phyloP scores from a whole-genome alignment of 2,888 invertebrate species.

The Hyppa rectilinea region DNA sequence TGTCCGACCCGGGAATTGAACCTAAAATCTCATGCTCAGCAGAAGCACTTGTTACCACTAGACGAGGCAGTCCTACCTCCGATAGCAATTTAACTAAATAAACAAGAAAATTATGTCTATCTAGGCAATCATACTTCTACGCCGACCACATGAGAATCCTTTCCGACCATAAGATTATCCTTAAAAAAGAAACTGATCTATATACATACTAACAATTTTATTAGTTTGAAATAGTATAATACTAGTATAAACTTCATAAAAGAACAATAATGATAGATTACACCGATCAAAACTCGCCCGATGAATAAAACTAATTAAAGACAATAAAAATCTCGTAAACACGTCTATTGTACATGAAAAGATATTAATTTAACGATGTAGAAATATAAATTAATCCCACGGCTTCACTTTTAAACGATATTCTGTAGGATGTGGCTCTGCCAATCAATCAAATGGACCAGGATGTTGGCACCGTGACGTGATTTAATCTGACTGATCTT shows the following conservation, averaged over 20 bases:
- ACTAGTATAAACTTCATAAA: constrained; percentile 49
- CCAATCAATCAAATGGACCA: constrained; percentile 46
- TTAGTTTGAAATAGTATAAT: not conserved
- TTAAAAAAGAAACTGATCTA: not conserved
- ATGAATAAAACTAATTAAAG: constrained; percentile 62
- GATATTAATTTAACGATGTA: constrained; percentile 23
- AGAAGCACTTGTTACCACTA: too few relatives aligned
- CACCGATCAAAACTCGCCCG: constrained; percentile 30
- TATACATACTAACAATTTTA: constrained; percentile 3
- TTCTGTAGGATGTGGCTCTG: constrained; percentile 29
- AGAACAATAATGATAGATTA: constrained; percentile 55
- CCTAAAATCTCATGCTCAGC: too few relatives aligned
- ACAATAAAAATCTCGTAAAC: constrained; percentile 62
- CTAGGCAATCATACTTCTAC: not conserved
- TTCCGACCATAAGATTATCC: too few relatives aligned
- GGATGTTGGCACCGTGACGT: constrained; percentile 47
- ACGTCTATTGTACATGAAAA: constrained; percentile 47
- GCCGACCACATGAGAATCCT: not conserved
- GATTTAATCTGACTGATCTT: constrained; percentile 38
- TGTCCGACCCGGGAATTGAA: too few relatives aligned
- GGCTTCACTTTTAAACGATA: constrained; percentile 30
- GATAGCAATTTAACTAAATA: not conserved
- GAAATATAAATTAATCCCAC: constrained; percentile 21
- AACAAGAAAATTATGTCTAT: not conserved
- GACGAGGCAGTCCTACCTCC: too few relatives aligned